These are phyloP conservation scores for Acrossocheilus wenchowensis DNA, from an alignment of 2,797 vertebrate genomes.

Conservation along the genomic window DNA sequence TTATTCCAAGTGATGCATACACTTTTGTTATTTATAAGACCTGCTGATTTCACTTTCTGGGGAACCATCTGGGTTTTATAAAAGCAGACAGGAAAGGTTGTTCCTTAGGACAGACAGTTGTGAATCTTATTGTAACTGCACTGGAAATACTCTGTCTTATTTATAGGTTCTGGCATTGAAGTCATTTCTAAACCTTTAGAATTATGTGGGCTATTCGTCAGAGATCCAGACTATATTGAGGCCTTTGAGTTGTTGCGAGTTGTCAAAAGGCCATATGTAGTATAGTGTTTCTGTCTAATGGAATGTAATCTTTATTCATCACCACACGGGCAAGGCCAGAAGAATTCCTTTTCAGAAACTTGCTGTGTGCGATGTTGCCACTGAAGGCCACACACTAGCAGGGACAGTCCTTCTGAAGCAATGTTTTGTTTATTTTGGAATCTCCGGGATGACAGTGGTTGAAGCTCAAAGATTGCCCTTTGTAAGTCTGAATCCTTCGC, in stretches of 20 bases:
- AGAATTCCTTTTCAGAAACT: not conserved
- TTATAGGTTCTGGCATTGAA: not conserved
- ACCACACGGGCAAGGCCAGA: not conserved
- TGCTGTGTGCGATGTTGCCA: not conserved
- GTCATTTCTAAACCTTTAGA: not conserved
- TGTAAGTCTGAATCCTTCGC: not conserved
- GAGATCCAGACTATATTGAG: not conserved
- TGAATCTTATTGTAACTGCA: not conserved
- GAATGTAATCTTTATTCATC: not conserved
- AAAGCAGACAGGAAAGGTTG: not conserved
- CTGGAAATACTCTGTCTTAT: not conserved
- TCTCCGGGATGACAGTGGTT: not conserved
- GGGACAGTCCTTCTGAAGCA: not conserved
- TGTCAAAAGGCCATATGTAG: not conserved
- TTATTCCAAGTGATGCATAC: not conserved
- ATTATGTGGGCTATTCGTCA: not conserved
- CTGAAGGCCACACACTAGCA: not conserved
- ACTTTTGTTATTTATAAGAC: not conserved
- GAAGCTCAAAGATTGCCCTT: not conserved
- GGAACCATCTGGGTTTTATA: not conserved
- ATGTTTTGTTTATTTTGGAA: not conserved
- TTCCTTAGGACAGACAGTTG: not conserved
- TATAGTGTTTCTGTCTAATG: not conserved
- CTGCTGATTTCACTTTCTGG: not conserved
- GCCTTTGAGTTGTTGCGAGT: not conserved